Base-by-base conservation (phyloP, 2,113 vertebrate genomes). In the Oryzias melastigma region DNA sequence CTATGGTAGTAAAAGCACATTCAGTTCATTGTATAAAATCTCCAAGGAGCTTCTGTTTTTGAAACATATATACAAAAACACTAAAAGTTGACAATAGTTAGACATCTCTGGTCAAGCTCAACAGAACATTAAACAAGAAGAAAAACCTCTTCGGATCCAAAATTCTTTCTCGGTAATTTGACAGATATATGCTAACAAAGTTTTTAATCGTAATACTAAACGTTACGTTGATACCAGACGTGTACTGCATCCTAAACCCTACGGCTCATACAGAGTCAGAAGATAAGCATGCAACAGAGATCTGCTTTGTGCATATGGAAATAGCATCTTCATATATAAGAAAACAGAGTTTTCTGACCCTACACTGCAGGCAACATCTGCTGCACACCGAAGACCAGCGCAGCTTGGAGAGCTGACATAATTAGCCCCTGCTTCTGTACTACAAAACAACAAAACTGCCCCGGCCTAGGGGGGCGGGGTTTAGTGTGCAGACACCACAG, bases 21-120 rank as follows among this genome's bases (percentile, higher is more conserved):
- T 92, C 89, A 91, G 68, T 79, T 89, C 12, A 54, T 87, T 47
- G 88, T 92, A 91, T 88, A 91, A 91, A 92, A 91, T 87, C 75
- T 81, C 80, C 83, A 69, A 71, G 77, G 73, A 80, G 63, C 45
- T 73, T 63, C 20, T 78, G 73, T 72, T 80, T 85, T 82, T 64
- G 45, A 84, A 82, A 83, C 62, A 65, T 88, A 81, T 91, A 80
- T 88, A 90, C 85, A 91, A 46, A 17, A 45, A 88, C 80, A 83
- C 52, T 6, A 56, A 75, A 8, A 6, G 66, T 57, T 1, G 58
- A 81, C 81, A 46, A 62, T 27, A 68, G 56, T 50, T 73, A 67
- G 80, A 88, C 68, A 57, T 80, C 44, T 77, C 44, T 50, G 73
- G 71, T 81, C 59, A 43, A 48, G 71, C 56, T 51, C 56, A 86